Percentiles rank a stretch among this genome's conserved stretches.
Evolutionary conservation across 2,797 vertebrate species (phyloP).

Genomic region (Harpagifer antarcticus): DNA sequence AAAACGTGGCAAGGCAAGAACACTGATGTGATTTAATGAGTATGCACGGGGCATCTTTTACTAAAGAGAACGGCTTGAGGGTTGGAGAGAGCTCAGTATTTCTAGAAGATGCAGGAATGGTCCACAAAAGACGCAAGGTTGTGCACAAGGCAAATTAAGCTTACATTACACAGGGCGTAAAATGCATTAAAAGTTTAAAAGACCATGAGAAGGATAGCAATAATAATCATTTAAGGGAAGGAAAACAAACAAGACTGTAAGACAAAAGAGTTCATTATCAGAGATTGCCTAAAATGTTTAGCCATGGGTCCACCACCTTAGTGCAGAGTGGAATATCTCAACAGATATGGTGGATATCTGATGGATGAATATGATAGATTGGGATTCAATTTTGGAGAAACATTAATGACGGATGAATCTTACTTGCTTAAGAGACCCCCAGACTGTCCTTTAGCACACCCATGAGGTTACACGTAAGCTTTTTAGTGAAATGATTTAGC

Average conservation of each 20-base stretch:
- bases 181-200: background rate
- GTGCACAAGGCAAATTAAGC: background rate
- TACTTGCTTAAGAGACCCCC: too few relatives aligned
- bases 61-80: slow-evolving; percentile 17
- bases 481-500: background rate
- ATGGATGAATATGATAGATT: background rate
- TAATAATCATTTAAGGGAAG: background rate
- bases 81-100: slow-evolving; percentile 35
- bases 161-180: background rate
- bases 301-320: background rate
- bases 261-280: too few relatives aligned
- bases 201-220: background rate
- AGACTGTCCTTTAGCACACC: background rate
- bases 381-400: too few relatives aligned
- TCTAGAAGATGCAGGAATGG: slow-evolving; percentile 27
- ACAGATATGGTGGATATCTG: background rate
- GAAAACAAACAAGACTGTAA: background rate
- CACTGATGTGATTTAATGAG: slow-evolving; percentile 42
- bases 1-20: slow-evolving; percentile 22
- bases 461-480: background rate
- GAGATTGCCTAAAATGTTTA: background rate
- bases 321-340: background rate
- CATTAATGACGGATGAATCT: too few relatives aligned
- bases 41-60: slow-evolving; percentile 3
- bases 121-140: slow-evolving; percentile 5